Evolutionary conservation across 2,797 vertebrate genomes (phyloP).

Genomic region (Siniperca scherzeri): DNA sequence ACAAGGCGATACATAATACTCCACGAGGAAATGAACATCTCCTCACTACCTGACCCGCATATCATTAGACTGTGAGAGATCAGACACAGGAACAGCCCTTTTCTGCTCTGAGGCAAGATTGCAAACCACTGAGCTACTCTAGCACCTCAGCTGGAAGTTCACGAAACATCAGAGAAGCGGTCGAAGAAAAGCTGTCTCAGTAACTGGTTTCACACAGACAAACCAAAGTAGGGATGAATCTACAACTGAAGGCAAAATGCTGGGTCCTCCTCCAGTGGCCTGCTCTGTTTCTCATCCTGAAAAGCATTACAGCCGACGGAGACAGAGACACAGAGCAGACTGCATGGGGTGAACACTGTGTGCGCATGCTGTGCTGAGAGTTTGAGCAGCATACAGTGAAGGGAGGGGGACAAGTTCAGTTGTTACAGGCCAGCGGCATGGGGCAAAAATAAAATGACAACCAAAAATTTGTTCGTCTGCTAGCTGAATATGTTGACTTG

Average conservation of each 20-base stretch:
- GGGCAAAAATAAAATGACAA: constrained; percentile 22
- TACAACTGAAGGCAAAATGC: constrained; percentile 26
- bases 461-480: constrained; percentile 14
- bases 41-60: constrained; percentile 1
- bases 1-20: neutral
- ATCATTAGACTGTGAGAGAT: constrained; percentile 18
- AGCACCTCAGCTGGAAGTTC: constrained; percentile 4
- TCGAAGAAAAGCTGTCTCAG: constrained; percentile 6
- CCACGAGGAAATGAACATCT: neutral
- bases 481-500: constrained; percentile 8
- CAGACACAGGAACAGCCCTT: neutral
- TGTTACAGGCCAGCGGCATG: constrained; percentile 29
- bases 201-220: constrained; percentile 25
- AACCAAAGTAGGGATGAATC: constrained; percentile 28
- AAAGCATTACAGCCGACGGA: constrained; percentile 39
- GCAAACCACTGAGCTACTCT: constrained; percentile 14
- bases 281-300: constrained; percentile 43
- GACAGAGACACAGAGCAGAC: constrained; percentile 19
- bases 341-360: constrained; percentile 14
- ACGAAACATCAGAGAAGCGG: neutral
- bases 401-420: constrained; percentile 13
- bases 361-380: constrained; percentile 28
- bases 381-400: constrained; percentile 18
- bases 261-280: constrained; percentile 25
- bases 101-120: neutral